A percentile compares a stretch with the other conserved stretches of the same genome.
Evolutionary conservation across 2,113 vertebrate species (phyloP).

Genomic region (Orycteropus afer): DNA sequence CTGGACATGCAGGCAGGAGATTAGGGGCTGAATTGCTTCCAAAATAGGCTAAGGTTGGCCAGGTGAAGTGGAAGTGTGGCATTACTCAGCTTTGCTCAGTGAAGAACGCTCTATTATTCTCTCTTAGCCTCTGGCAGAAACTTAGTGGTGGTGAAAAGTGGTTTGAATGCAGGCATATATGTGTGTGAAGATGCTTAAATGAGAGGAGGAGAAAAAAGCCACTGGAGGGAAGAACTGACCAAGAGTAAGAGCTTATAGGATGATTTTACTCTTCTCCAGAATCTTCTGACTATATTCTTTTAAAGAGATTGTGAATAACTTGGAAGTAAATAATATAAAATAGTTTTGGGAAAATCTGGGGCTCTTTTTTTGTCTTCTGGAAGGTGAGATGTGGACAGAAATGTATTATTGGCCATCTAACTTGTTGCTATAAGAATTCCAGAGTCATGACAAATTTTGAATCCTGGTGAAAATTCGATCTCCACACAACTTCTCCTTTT

Average conservation of each 20-base stretch:
- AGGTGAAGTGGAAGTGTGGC: neutral
- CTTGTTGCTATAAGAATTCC: neutral
- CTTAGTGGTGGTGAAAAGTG: conserved; percentile 33
- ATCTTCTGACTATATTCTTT: conserved; percentile 7
- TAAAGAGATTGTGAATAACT: neutral
- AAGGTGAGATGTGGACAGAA: neutral
- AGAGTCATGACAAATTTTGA: neutral
- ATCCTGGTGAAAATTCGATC: neutral
- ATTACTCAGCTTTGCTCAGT: conserved; percentile 59
- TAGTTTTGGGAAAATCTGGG: neutral
- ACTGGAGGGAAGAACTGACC: conserved; percentile 29
- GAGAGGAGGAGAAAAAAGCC: neutral
- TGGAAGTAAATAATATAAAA: neutral
- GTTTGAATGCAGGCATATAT: neutral
- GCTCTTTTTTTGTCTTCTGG: neutral
- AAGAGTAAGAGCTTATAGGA: neutral
- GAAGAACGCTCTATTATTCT: conserved; percentile 65
- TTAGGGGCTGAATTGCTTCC: neutral
- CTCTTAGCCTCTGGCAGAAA: conserved; percentile 37
- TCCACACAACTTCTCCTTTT: neutral
- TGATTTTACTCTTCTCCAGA: neutral
- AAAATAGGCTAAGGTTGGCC: neutral
- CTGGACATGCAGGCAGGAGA: conserved; percentile 34
- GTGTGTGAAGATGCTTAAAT: neutral
- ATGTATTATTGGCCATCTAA: neutral